A percentile compares a stretch with the other conserved stretches of the same genome.
phyloP scores from a whole-genome alignment of 92 coral and sea anemone genomes.

The Epizoanthus illoricatus region DNA sequence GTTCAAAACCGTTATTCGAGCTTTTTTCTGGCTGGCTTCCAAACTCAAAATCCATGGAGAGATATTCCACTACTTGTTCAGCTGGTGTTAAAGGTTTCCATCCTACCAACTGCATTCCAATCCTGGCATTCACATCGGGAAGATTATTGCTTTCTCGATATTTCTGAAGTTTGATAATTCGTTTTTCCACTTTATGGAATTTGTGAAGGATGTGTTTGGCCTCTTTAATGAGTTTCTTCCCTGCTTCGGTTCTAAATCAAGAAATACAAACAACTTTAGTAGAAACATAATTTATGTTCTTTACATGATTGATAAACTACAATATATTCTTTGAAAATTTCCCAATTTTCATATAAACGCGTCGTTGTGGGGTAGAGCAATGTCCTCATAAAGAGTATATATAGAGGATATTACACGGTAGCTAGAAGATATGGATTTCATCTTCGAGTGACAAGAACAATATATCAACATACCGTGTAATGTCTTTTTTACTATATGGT shows the following conservation, averaged over 20 bases:
- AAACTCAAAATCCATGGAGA: slow-evolving; percentile 57
- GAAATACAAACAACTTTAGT: neutral
- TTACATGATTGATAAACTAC: no score
- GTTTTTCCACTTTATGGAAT: slow-evolving; percentile 20
- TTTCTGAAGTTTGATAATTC: slow-evolving; percentile 32
- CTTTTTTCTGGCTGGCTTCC: slow-evolving; percentile 42
- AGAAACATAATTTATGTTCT: no score
- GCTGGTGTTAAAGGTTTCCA: slow-evolving; percentile 63
- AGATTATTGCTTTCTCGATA: slow-evolving; percentile 25
- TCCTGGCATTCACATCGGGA: slow-evolving; percentile 50
- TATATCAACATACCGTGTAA: no score
- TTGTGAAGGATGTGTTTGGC: neutral
- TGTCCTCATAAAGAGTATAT: no score
- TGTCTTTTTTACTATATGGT: no score
- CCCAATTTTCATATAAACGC: no score
- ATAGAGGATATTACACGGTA: no score
- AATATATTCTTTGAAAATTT: no score
- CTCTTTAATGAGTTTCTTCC: neutral
- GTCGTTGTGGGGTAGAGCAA: no score
- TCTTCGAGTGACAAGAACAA: no score
- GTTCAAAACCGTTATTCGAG: slow-evolving; percentile 37
- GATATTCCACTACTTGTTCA: slow-evolving; percentile 57
- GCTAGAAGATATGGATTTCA: no score
- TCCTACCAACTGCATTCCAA: slow-evolving; percentile 11
- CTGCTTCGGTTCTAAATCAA: neutral